Percentiles rank a stretch among this genome's conserved stretches.
These are phyloP conservation scores for Melikaiella ostensackeni DNA, from an alignment of 2,888 invertebrate species.

Conservation along the genomic window DNA sequence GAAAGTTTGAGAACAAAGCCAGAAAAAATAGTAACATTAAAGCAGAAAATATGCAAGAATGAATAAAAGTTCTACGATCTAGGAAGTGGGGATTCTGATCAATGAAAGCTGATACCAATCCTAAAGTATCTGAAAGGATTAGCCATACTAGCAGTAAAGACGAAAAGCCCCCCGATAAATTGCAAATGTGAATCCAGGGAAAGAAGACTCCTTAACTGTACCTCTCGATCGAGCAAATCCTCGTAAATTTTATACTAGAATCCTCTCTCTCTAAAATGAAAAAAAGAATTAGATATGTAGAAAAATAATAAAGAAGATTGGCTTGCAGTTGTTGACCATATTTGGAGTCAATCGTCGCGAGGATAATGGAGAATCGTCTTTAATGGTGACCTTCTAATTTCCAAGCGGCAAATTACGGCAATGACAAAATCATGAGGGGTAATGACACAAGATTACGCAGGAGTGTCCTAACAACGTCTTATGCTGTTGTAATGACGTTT, in stretches of 20 bases:
- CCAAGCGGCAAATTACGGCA: constrained; percentile 28
- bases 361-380: background rate
- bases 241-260: constrained; percentile 17
- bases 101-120: background rate
- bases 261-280: background rate
- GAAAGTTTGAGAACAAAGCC: too few relatives aligned
- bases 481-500: constrained; percentile 45
- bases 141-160: constrained; percentile 4
- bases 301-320: background rate
- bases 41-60: too few relatives aligned
- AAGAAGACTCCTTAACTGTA: background rate
- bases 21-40: too few relatives aligned
- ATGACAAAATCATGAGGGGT: constrained; percentile 40
- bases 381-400: constrained; percentile 35
- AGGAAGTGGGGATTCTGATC: background rate
- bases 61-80: too few relatives aligned
- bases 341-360: constrained; percentile 13
- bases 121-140: constrained; percentile 10
- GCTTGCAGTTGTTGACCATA: background rate
- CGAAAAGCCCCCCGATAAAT: constrained; percentile 1
- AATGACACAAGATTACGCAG: constrained; percentile 54
- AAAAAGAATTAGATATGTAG: background rate
- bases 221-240: background rate
- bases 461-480: constrained; percentile 50
- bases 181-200: background rate